Evolutionary conservation across 2,797 vertebrate species (phyloP), one percentile per base, ranked within the genome.

Genomic region (Danio jaintianensis): DNA sequence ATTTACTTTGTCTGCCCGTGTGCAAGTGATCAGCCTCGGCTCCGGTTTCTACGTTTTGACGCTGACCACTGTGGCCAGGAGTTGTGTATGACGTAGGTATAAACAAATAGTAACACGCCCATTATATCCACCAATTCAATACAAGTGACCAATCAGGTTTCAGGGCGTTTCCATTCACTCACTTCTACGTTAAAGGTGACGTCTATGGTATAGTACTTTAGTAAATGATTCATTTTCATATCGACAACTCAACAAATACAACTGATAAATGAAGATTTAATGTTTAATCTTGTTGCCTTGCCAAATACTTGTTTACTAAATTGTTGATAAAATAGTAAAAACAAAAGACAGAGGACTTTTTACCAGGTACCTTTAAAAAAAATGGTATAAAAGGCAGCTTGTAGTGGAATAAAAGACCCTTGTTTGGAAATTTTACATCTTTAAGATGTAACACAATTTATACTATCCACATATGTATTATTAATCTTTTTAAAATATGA

Each of bases 31-130:
- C 40, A 12, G 56, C 42, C 22, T 36, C 42, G 0, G 18, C 20
- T 73, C 15, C 53, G 6, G 55, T 4, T 4, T 38, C 59, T 20
- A 20, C 11, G 63, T 18, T 45, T 45, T 1, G 22, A 68, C 10
- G 2, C 42, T 38, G 15, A 6, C n/a, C 40, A 64, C 40, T 45
- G 29, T 29, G 29, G 29, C 29, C 29, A 29, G 29, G 29, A 7
- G 12, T 4, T 1, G 0, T 22, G 5, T 1, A 4, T 53, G 68
- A 72, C 78, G 67, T 64, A 11, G 5, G 5, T 7, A 64, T 79
- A 80, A 80, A 80, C 78, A 80, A 64, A 79, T 13, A 4, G 10
- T 18, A 48, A 16, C 18, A 4, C 11, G 0, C 16, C 11, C 15
- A 0, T 10, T 22, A 8, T 48, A 6, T 48, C 20, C 63, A 6